A percentile compares a stretch with the other conserved stretches of the same genome.
Conservation (phyloP, 2,113 vertebrate genomes). For the Ageneiosus marmoratus region DNA sequence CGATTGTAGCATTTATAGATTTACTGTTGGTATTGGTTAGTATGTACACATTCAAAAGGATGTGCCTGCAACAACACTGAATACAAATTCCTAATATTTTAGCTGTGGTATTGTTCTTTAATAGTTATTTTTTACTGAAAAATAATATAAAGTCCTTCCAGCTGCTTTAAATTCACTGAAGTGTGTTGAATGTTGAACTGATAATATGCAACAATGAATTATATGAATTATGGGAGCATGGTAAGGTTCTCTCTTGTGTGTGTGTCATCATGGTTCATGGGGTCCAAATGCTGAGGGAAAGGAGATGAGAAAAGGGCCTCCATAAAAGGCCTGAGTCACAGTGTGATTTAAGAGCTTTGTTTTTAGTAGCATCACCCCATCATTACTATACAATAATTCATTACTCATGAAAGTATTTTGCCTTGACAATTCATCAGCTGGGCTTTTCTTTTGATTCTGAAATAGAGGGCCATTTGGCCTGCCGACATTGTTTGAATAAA, state of each 20-base stretch:
- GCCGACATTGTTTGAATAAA: slow-evolving; percentile 78
- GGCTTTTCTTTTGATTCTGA: slow-evolving; percentile 64
- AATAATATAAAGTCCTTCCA: not conserved
- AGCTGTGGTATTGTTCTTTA: not conserved
- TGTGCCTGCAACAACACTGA: not conserved
- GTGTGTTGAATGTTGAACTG: slow-evolving; percentile 6
- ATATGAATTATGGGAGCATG: slow-evolving; percentile 21
- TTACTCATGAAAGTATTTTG: slow-evolving; percentile 73
- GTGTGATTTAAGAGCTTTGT: slow-evolving; percentile 78
- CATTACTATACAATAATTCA: slow-evolving; percentile 78
- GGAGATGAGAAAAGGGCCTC: slow-evolving; percentile 52
- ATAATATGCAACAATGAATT: not conserved
- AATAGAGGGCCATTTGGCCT: slow-evolving; percentile 71
- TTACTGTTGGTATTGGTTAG: not conserved
- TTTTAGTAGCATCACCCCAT: slow-evolving; percentile 68
- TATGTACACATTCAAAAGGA: not conserved
- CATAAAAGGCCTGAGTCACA: slow-evolving; percentile 61
- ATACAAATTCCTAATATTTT: not conserved
- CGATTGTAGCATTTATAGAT: slow-evolving; percentile 20
- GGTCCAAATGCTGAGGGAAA: slow-evolving; percentile 59
- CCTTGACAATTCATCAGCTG: slow-evolving; percentile 78
- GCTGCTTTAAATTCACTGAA: not conserved
- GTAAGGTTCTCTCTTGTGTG: not conserved
- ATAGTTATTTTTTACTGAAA: not conserved
- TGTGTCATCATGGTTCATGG: slow-evolving; percentile 53